These are phyloP conservation scores for Phyto melanocephala DNA, from an alignment of 2,888 invertebrate genomes.

Conservation along the genomic window DNA sequence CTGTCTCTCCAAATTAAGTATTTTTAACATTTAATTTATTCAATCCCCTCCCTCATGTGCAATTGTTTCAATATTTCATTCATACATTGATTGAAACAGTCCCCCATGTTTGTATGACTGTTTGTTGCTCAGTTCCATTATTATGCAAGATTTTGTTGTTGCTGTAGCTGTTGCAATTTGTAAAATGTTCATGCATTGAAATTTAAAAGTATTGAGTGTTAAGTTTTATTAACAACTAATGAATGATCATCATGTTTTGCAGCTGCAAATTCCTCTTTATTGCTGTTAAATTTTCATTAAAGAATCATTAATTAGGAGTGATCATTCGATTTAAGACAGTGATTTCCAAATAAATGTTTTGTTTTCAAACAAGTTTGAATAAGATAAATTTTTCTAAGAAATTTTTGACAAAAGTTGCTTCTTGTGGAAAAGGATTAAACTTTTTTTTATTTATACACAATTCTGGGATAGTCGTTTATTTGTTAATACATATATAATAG, in stretches of 20 bases:
- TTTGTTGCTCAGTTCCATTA: constrained; percentile 10
- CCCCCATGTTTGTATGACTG: background rate
- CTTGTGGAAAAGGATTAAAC: too few species aligned
- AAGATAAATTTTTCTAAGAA: too few species aligned
- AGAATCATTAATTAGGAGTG: constrained; percentile 40
- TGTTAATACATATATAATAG: too few species aligned
- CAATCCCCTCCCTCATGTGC: background rate
- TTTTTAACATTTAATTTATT: too few species aligned
- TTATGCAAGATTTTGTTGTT: constrained; percentile 50
- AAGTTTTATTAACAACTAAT: background rate
- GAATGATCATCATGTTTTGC: constrained; percentile 19
- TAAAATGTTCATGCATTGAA: constrained; percentile 9
- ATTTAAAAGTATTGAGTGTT: background rate
- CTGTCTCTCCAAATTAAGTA: too few species aligned
- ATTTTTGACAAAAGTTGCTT: too few species aligned
- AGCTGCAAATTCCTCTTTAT: constrained; percentile 50
- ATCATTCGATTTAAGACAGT: background rate
- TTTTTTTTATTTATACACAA: too few species aligned
- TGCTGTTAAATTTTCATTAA: constrained; percentile 8
- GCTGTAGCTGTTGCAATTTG: constrained; percentile 7
- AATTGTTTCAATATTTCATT: constrained; percentile 32
- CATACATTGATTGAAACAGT: constrained; percentile 8
- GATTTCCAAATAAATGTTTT: too few species aligned
- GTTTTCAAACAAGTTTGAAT: too few species aligned
- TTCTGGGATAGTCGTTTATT: too few species aligned